phyloP scores from a whole-genome alignment of 2,888 invertebrate species.

The Trichopria drosophilae region DNA sequence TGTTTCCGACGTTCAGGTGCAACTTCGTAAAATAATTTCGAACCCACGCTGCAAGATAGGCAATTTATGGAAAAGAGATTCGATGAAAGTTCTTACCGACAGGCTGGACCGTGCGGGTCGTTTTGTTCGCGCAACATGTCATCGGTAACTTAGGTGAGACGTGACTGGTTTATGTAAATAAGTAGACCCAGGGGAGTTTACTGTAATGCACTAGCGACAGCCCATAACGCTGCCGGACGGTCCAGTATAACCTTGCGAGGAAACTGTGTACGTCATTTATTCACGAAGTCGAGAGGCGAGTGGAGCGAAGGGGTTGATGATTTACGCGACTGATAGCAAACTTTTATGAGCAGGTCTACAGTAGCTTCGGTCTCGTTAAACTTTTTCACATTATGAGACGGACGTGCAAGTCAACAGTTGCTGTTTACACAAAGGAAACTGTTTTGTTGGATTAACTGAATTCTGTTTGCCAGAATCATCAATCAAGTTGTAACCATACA shows the following conservation, averaged over 20 bases:
- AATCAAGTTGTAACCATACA: too few species aligned
- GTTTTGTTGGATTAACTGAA: too few species aligned
- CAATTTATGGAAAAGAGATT: constrained; percentile 6
- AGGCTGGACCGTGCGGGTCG: too few species aligned
- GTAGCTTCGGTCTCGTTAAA: too few species aligned
- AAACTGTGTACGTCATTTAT: constrained; percentile 32
- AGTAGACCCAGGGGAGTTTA: constrained; percentile 23
- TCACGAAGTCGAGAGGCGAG: constrained; percentile 29
- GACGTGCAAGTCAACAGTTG: too few species aligned
- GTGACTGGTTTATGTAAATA: constrained; percentile 40
- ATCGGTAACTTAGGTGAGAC: constrained; percentile 34
- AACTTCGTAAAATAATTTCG: too few species aligned
- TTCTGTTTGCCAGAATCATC: too few species aligned
- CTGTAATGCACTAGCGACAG: constrained; percentile 20
- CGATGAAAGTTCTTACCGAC: too few species aligned
- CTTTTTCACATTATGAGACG: too few species aligned
- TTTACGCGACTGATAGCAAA: constrained; percentile 30
- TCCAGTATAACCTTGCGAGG: constrained; percentile 17
- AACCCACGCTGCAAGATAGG: background rate
- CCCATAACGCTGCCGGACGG: constrained; percentile 19
- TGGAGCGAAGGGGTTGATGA: constrained; percentile 28
- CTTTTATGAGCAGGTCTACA: too few species aligned
- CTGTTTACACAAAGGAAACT: too few species aligned
- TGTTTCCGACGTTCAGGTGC: too few species aligned
- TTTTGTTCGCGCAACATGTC: constrained; percentile 25